Percentiles rank a stretch among this genome's conserved stretches.
These are phyloP conservation scores for Macquaria ambigua DNA, from an alignment of 2,113 vertebrate genomes.

Conservation along the genomic window DNA sequence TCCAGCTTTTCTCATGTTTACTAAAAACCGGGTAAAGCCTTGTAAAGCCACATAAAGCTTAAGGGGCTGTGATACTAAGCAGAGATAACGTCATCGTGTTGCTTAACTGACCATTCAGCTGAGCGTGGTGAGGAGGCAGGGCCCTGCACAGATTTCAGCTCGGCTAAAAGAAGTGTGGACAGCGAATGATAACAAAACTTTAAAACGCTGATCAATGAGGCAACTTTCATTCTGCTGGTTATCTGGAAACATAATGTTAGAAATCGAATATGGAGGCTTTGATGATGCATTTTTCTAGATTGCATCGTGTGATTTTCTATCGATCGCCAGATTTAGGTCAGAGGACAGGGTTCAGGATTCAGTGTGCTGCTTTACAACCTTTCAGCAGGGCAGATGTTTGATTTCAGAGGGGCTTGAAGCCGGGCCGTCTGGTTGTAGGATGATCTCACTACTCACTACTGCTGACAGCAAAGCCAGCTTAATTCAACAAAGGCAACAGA, in stretches of 20 bases:
- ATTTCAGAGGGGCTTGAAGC: conserved; percentile 62
- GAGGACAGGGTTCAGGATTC: conserved; percentile 63
- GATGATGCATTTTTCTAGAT: conserved; percentile 1
- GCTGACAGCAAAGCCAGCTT: conserved; percentile 70
- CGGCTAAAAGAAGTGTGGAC: conserved; percentile 15
- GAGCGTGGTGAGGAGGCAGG: conserved; percentile 58
- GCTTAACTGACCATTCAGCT: conserved; percentile 73
- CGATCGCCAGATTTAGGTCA: conserved; percentile 68
- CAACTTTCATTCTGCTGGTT: neutral
- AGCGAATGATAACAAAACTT: conserved; percentile 1
- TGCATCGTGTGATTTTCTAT: conserved; percentile 24
- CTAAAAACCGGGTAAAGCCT: conserved; percentile 49
- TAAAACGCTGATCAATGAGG: neutral
- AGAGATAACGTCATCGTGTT: conserved; percentile 78
- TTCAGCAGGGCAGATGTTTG: conserved; percentile 70
- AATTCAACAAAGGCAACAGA: conserved; percentile 51
- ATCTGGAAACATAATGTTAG: neutral
- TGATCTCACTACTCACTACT: conserved; percentile 70
- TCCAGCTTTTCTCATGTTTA: conserved; percentile 49
- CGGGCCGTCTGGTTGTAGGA: conserved; percentile 60
- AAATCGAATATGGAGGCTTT: neutral
- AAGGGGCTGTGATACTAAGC: conserved; percentile 63
- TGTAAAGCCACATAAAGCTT: conserved; percentile 63
- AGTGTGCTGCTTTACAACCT: conserved; percentile 54
- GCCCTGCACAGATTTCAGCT: conserved; percentile 47